Evolutionary conservation across 2,113 vertebrate species (phyloP), one percentile per base, ranked within the genome.

Genomic region (Leptodactylus fuscus): DNA sequence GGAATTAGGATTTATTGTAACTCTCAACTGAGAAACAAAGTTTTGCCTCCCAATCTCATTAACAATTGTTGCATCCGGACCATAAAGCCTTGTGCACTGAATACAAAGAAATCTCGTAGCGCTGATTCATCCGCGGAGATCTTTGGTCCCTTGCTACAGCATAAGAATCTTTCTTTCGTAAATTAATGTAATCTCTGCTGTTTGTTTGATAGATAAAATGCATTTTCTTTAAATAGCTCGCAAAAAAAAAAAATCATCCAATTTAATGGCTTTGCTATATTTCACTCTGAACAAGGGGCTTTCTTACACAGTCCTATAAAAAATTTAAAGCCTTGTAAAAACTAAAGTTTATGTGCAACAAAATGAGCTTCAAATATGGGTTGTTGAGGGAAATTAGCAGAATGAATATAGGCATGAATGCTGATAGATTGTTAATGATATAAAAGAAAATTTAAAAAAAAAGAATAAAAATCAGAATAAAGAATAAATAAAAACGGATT

Each of bases 401-500:
- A 80, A 46, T 69, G 60, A 79, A 55, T 85, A 41, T 70, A 69
- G 78, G 13, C 60, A 85, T 53, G 32, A 24, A 32, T 41, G 11
- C 22, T 7, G 29, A 53, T 22, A 38, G 46, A 13, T 20, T 53
- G 62, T 2, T 5, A 70, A 36, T 29, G 13, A 16, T 27, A 69
- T 51, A 13, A 53, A 29, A 55, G 18, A 7, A 65, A 65, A 58
- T 24, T 16, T 2, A 32, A 32, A 16, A 65, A 32, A 32, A 65
- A 32, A 16, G 0, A 0, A 32, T 1, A 67, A 32, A 65, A 29
- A 65, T 13, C 3, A 15, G 9, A 53, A 75, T n/a, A 48, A 51
- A 27, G 18, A 32, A 88, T 85, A 88, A 91, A 85, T 91, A 90
- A 89, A 88, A 77, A 86, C 88, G 90, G 87, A 85, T 65, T 89